These are phyloP conservation scores for Neomicropteryx cornuta DNA, from an alignment of 1,140 invertebrate species.

Conservation along the genomic window DNA sequence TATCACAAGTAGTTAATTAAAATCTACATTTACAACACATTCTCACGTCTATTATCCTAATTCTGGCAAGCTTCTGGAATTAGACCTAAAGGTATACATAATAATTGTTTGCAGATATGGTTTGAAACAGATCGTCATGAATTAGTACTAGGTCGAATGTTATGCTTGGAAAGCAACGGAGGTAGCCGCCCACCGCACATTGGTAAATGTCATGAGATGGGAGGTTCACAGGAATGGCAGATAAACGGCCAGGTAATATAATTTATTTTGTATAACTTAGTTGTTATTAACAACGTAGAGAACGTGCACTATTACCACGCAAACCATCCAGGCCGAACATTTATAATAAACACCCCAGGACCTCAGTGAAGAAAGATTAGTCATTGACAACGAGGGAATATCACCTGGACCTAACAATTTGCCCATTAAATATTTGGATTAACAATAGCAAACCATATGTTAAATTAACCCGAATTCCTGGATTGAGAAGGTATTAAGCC, in stretches of 20 bases:
- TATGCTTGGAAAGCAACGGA: conserved; percentile 70
- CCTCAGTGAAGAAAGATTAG: neutral
- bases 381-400: too few relatives aligned
- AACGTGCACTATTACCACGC: conserved; percentile 5
- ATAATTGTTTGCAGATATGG: conserved; percentile 77
- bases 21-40: too few relatives aligned
- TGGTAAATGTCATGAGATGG: conserved; percentile 87
- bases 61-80: too few relatives aligned
- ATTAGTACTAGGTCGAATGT: conserved; percentile 69
- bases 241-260: conserved; percentile 53
- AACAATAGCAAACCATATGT: too few relatives aligned
- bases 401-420: too few relatives aligned
- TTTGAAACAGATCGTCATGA: conserved; percentile 78
- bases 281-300: neutral
- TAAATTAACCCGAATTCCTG: too few relatives aligned
- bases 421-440: too few relatives aligned
- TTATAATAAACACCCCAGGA: conserved; percentile 2
- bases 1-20: too few relatives aligned
- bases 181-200: conserved; percentile 50
- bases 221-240: conserved; percentile 82
- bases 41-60: too few relatives aligned
- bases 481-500: too few relatives aligned
- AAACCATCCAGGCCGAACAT: neutral
- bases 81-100: too few relatives aligned
- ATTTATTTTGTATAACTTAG: conserved; percentile 1